Evolutionary conservation across 2,113 vertebrate species (phyloP).

Genomic region (Centrocercus urophasianus): DNA sequence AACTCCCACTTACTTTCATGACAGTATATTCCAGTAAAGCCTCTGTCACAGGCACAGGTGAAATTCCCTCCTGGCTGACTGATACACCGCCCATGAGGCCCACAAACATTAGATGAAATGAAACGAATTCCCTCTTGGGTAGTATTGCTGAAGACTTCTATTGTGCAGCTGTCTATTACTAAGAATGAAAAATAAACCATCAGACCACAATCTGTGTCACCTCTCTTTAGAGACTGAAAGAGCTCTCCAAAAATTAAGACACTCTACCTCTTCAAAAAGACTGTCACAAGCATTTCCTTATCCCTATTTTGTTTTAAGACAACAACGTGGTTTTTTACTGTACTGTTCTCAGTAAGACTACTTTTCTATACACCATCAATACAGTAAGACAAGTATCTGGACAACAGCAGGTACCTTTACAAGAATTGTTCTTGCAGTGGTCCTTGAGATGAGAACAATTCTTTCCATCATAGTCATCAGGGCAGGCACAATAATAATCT

Average conservation of each 20-base stretch:
- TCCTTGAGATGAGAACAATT: constrained; percentile 92
- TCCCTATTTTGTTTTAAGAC: not conserved
- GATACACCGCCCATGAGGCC: constrained; percentile 90
- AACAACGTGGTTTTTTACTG: not conserved
- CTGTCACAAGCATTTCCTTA: not conserved
- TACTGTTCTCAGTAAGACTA: not conserved
- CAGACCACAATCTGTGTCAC: not conserved
- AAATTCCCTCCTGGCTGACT: constrained; percentile 93
- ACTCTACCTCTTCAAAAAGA: not conserved
- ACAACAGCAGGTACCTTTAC: constrained; percentile 82
- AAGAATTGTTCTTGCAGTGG: constrained; percentile 90
- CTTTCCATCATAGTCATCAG: constrained; percentile 89
- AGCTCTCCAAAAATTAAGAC: not conserved
- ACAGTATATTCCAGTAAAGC: constrained; percentile 94
- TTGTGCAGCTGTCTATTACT: constrained; percentile 95
- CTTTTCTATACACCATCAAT: not conserved
- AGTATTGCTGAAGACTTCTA: constrained; percentile 85
- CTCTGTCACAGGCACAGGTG: constrained; percentile 91
- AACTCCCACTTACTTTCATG: constrained; percentile 91
- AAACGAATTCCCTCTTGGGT: constrained; percentile 80
- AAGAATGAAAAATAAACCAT: not conserved
- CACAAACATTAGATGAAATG: constrained; percentile 90
- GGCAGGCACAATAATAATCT: constrained; percentile 92
- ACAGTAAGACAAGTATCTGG: not conserved
- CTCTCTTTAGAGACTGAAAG: not conserved